Evolutionary conservation across 2,888 invertebrate genomes (phyloP).

Genomic region (Dasypolia templi): DNA sequence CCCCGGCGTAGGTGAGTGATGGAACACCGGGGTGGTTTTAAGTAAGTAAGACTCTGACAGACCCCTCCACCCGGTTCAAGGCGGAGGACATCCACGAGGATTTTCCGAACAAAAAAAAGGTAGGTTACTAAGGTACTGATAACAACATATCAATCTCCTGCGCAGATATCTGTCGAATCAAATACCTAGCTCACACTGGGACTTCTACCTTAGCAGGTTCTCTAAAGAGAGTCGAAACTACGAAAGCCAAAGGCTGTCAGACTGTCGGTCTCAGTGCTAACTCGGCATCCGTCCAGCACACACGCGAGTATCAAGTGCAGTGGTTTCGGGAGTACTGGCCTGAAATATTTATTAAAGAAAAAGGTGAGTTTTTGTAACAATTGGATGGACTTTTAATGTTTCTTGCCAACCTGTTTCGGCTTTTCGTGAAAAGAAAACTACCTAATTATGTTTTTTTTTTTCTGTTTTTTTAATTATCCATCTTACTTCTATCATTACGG

Average conservation of each 20-base stretch:
- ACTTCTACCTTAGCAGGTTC: background rate
- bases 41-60: no score
- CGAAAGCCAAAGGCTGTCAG: slow-evolving; percentile 13
- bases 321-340: slow-evolving; percentile 12
- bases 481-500: no score
- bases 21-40: no score
- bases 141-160: no score
- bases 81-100: no score
- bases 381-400: background rate
- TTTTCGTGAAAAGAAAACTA: background rate
- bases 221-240: slow-evolving; percentile 23
- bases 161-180: background rate
- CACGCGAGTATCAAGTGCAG: slow-evolving; percentile 41
- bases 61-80: no score
- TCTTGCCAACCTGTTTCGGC: background rate
- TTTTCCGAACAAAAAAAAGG: no score
- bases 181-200: slow-evolving; percentile 22
- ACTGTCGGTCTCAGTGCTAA: no score
- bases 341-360: slow-evolving; percentile 20
- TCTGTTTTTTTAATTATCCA: no score
- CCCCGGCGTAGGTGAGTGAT: no score
- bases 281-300: slow-evolving; percentile 30
- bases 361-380: slow-evolving; percentile 24
- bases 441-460: background rate
- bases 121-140: no score